A percentile compares a stretch with the other conserved stretches of the same genome.
Conservation (phyloP, 2,888 invertebrate genomes). For the Mesorhabditis spiculigera region DNA sequence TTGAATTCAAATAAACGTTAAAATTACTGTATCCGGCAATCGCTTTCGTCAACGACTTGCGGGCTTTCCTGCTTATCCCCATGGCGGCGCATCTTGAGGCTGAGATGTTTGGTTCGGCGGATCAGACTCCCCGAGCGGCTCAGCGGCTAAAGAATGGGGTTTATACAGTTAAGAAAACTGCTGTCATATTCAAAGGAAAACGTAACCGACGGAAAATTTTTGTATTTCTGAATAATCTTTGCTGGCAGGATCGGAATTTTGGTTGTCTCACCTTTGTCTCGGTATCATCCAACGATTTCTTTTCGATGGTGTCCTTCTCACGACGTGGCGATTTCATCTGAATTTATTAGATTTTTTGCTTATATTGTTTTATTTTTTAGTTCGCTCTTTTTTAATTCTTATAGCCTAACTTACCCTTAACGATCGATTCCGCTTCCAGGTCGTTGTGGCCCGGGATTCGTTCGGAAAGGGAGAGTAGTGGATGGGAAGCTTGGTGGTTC, state of each 20-base stretch:
- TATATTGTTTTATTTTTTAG: conserved; percentile 2
- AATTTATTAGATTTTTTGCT: conserved; percentile 7
- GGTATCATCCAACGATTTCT: conserved; percentile 25
- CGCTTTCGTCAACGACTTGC: conserved; percentile 34
- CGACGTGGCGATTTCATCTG: conserved; percentile 38
- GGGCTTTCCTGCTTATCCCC: conserved; percentile 35
- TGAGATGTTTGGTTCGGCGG: conserved; percentile 45
- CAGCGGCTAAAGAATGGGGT: conserved; percentile 16
- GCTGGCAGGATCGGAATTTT: background rate
- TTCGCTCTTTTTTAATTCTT: conserved; percentile 10
- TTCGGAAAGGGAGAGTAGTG: conserved; percentile 22
- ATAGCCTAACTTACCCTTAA: conserved; percentile 23
- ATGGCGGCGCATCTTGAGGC: conserved; percentile 45
- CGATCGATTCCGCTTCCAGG: conserved; percentile 37
- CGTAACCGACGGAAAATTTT: too few species aligned
- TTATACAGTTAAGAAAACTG: background rate
- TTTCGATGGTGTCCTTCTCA: conserved; percentile 21
- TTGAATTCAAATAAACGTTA: background rate
- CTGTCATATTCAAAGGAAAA: too few species aligned
- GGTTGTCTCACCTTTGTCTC: background rate
- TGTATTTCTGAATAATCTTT: too few species aligned
- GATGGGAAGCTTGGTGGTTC: conserved; percentile 30
- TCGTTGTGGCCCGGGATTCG: conserved; percentile 15
- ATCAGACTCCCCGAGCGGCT: conserved; percentile 1
- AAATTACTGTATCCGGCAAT: conserved; percentile 39